Evolutionary conservation across 2,888 invertebrate species (phyloP).

Genomic region (Chrysolina oricalcia): DNA sequence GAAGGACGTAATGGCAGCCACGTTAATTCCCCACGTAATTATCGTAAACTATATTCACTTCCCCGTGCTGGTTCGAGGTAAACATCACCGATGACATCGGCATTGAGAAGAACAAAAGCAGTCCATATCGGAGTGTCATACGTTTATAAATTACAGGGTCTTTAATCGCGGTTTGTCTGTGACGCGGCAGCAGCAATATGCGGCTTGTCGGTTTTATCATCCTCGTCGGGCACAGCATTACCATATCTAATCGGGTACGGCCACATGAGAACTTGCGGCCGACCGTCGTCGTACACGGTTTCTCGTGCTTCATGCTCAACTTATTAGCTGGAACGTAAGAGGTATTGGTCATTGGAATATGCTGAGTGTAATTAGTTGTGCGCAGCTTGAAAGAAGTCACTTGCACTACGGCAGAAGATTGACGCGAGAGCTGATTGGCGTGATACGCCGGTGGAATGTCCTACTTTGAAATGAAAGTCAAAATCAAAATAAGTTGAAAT

Average conservation of each 20-base stretch:
- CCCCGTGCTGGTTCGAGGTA: neutral
- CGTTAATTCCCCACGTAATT: neutral
- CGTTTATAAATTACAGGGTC: constrained; percentile 48
- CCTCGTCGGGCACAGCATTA: constrained; percentile 48
- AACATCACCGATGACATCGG: constrained; percentile 20
- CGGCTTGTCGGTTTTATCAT: constrained; percentile 48
- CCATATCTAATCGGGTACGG: constrained; percentile 53
- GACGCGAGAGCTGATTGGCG: neutral
- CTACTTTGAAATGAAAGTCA: neutral
- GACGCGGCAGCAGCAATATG: constrained; percentile 49
- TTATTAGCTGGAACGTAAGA: constrained; percentile 11
- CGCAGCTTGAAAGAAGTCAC: neutral
- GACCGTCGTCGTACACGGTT: constrained; percentile 12
- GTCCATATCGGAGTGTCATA: constrained; percentile 47
- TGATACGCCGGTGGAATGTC: neutral
- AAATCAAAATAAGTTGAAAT: neutral
- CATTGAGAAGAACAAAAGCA: constrained; percentile 40
- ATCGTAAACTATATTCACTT: constrained; percentile 10
- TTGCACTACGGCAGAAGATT: neutral
- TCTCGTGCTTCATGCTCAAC: constrained; percentile 15
- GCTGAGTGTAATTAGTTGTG: constrained; percentile 1
- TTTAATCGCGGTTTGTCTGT: constrained; percentile 50
- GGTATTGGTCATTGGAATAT: neutral
- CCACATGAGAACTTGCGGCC: constrained; percentile 31
- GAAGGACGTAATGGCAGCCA: neutral